A percentile compares a stretch with the other conserved stretches of the same genome.
These are phyloP conservation scores for Knipowitschia caucasica DNA, from an alignment of 2,797 vertebrate genomes.

Conservation along the genomic window DNA sequence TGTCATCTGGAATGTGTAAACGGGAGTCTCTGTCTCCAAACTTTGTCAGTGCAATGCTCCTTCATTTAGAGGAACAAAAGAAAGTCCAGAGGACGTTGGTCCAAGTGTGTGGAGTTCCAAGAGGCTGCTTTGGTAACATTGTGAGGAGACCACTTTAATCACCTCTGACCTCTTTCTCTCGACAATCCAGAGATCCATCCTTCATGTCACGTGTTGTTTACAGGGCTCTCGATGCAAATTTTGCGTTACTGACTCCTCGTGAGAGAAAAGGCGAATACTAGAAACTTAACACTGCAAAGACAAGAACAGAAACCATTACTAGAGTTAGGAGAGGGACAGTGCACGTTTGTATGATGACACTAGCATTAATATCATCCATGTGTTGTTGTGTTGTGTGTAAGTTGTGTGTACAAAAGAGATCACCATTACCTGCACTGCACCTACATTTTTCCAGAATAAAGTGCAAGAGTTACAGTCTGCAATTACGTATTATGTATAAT, in stretches of 20 bases:
- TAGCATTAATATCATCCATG: constrained; percentile 23
- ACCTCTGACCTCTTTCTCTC: constrained; percentile 66
- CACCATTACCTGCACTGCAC: constrained; percentile 77
- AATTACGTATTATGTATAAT: constrained; percentile 28
- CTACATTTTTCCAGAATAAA: constrained; percentile 73
- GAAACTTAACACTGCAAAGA: constrained; percentile 85
- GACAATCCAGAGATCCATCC: constrained; percentile 70
- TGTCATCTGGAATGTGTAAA: constrained; percentile 71
- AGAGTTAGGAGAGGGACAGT: constrained; percentile 14
- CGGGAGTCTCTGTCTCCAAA: constrained; percentile 67
- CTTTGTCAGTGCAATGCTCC: constrained; percentile 74
- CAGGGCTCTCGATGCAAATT: constrained; percentile 70
- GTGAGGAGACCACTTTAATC: constrained; percentile 70
- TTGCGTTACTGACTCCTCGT: constrained; percentile 76
- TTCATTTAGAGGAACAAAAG: constrained; percentile 53
- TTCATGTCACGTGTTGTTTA: constrained; percentile 61
- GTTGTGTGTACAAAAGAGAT: constrained; percentile 49
- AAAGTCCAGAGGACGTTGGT: constrained; percentile 55
- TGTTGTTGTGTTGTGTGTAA: constrained; percentile 14
- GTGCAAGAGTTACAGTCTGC: constrained; percentile 50
- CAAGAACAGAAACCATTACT: constrained; percentile 72
- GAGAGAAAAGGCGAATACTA: constrained; percentile 76
- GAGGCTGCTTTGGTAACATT: constrained; percentile 83
- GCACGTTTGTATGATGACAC: constrained; percentile 16
- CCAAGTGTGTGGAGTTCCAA: constrained; percentile 69